Percentiles rank a stretch among this genome's conserved stretches.
Conservation (phyloP, 1,140 invertebrate species). For the Drosophila pandora region DNA sequence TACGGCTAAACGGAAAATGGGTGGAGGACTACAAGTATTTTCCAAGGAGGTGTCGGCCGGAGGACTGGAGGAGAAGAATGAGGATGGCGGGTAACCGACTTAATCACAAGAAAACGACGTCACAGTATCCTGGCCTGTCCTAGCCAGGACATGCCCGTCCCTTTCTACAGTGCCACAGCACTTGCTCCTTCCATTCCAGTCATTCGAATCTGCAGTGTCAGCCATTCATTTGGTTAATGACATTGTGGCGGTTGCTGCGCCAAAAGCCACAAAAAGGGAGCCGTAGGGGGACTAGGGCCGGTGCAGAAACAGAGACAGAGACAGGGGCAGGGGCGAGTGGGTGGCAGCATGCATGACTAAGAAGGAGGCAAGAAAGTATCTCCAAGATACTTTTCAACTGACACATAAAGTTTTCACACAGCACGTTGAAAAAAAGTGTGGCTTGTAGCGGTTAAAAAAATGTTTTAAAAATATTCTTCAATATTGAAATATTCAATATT, state of each 20-base stretch:
- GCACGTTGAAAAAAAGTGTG: background rate
- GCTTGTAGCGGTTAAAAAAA: too few species aligned
- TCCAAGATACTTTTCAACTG: slow-evolving; percentile 69
- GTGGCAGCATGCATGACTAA: slow-evolving; percentile 3
- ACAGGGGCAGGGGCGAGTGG: too few species aligned
- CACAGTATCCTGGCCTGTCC: slow-evolving; percentile 18
- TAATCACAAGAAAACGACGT: slow-evolving; percentile 78
- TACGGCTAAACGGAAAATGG: slow-evolving; percentile 38
- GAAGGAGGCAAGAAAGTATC: slow-evolving; percentile 43
- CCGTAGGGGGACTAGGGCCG: background rate
- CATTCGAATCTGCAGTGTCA: slow-evolving; percentile 73
- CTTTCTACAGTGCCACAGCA: background rate
- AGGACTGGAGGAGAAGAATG: too few species aligned
- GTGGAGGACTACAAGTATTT: background rate
- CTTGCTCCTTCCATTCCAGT: slow-evolving; percentile 10
- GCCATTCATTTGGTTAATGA: slow-evolving; percentile 81
- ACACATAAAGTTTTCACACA: slow-evolving; percentile 59
- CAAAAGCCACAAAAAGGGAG: slow-evolving; percentile 58
- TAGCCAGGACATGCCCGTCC: background rate
- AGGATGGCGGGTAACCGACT: slow-evolving; percentile 50
- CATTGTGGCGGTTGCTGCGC: slow-evolving; percentile 78
- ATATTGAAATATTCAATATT: too few species aligned
- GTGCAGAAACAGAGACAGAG: background rate
- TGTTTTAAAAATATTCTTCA: too few species aligned
- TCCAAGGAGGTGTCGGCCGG: background rate